These are phyloP conservation scores for Leptodirus hochenwartii DNA, from an alignment of 2,888 invertebrate species.

Conservation along the genomic window DNA sequence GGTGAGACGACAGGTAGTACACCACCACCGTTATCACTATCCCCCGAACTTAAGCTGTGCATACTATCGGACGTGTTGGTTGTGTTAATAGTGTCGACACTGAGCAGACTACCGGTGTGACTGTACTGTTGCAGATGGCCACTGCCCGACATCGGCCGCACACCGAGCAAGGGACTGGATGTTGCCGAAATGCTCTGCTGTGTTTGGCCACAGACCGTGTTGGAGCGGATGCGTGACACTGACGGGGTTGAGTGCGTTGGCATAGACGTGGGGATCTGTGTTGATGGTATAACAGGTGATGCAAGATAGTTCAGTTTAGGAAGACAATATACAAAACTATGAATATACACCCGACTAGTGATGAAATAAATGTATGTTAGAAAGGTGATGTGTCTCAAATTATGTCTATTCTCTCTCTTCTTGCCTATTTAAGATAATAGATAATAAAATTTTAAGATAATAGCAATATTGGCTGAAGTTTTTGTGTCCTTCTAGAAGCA, in stretches of 20 bases:
- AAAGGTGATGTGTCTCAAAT: too few species aligned
- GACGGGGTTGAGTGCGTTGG: background rate
- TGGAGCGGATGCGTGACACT: conserved; percentile 18
- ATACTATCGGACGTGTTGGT: conserved; percentile 42
- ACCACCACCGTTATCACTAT: too few species aligned
- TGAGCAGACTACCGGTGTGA: conserved; percentile 40
- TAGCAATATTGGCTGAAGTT: too few species aligned
- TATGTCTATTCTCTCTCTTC: too few species aligned
- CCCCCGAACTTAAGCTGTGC: conserved; percentile 47
- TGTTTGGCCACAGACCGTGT: conserved; percentile 38
- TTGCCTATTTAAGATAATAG: too few species aligned
- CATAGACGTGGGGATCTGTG: conserved; percentile 8
- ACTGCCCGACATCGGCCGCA: conserved; percentile 33
- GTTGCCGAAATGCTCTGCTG: conserved; percentile 46
- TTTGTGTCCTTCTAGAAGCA: too few species aligned
- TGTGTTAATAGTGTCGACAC: conserved; percentile 39
- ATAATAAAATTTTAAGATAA: too few species aligned
- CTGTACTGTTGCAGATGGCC: too few species aligned
- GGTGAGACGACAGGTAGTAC: too few species aligned
- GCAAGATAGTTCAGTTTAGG: conserved; percentile 8
- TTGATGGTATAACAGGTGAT: conserved; percentile 11
- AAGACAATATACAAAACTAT: too few species aligned
- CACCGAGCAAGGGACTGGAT: conserved; percentile 49
- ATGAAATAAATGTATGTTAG: too few species aligned
- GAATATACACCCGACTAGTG: too few species aligned